Conservation (phyloP, 2,113 vertebrate species). For the Hydropotes inermis region DNA sequence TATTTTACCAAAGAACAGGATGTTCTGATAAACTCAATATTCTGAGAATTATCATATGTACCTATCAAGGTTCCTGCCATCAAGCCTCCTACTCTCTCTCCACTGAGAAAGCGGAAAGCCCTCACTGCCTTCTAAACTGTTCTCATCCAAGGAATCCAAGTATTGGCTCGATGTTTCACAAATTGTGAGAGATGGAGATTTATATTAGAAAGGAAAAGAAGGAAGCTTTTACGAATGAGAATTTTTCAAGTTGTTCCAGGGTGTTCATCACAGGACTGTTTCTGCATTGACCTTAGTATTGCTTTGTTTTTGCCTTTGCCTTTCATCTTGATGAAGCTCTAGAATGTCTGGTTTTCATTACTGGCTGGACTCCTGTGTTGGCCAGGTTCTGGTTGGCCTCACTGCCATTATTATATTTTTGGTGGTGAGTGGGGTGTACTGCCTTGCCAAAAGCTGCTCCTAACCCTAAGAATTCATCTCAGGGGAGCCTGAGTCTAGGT, state of each 20-base stretch:
- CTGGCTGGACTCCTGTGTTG: not conserved
- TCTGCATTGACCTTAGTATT: not conserved
- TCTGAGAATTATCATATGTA: not conserved
- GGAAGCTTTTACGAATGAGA: not conserved
- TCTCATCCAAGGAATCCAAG: not conserved
- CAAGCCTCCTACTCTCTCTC: not conserved
- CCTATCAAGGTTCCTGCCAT: not conserved
- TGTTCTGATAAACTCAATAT: slow-evolving; percentile 50
- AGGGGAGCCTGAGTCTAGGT: not conserved
- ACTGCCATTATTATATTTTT: not conserved
- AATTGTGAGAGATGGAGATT: not conserved
- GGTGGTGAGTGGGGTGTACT: not conserved
- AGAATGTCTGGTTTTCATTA: not conserved
- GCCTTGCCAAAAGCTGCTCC: not conserved
- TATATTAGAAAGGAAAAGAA: not conserved
- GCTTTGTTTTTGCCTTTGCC: not conserved
- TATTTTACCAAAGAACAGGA: slow-evolving; percentile 68
- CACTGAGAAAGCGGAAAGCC: not conserved
- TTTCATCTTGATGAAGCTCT: not conserved
- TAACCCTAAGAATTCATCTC: not conserved
- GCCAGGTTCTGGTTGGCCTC: not conserved
- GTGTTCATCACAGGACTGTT: not conserved
- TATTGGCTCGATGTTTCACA: not conserved
- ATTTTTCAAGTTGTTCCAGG: not conserved
- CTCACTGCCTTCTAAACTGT: not conserved